Conservation (phyloP, 1,140 invertebrate species). For the Leptinotarsa texana region DNA sequence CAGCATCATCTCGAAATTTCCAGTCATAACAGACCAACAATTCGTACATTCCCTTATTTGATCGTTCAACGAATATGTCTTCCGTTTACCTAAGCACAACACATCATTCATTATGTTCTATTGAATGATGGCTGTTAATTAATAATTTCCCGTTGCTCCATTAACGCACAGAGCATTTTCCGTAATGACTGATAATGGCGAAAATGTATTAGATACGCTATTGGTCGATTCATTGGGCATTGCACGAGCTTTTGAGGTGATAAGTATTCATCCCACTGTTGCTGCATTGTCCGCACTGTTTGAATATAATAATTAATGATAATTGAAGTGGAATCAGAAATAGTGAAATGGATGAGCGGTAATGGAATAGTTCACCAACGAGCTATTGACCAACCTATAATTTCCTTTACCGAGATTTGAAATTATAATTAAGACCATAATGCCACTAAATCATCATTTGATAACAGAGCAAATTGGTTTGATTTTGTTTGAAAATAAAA, state of each 20-base stretch:
- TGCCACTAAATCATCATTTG: no score
- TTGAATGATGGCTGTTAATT: not conserved
- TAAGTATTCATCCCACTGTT: not conserved
- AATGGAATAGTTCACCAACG: no score
- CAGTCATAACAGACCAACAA: no score
- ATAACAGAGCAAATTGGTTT: no score
- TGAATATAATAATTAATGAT: not conserved
- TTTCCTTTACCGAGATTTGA: no score
- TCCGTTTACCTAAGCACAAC: not conserved
- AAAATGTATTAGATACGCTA: conserved; percentile 2
- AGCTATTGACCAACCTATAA: no score
- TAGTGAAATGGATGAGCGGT: no score
- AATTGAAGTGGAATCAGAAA: no score
- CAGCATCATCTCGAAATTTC: no score
- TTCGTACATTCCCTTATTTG: no score
- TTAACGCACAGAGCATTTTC: not conserved
- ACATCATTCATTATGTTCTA: not conserved
- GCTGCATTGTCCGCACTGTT: not conserved
- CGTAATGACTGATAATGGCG: conserved; percentile 1
- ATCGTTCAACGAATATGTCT: not conserved
- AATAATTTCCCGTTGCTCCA: not conserved
- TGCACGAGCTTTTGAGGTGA: not conserved
- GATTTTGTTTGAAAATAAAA: no score
- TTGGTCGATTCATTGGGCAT: conserved; percentile 1
- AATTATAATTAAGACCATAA: no score